A percentile compares a stretch with the other conserved stretches of the same genome.
Conservation (phyloP, 2,797 vertebrate species). For the Rhincodon typus region DNA sequence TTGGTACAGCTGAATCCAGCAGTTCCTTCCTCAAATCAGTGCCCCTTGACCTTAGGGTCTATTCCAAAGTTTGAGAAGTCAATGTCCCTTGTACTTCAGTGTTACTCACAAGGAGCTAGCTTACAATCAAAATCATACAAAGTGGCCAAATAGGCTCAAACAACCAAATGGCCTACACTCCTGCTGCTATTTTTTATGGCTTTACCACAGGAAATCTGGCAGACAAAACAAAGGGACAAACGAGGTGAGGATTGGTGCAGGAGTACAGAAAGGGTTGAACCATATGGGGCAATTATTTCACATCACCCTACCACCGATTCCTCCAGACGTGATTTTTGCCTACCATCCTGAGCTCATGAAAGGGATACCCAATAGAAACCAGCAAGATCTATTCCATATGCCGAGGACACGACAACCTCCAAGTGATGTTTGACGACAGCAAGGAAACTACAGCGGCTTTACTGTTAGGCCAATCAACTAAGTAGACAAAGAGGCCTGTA, state of each 20-base stretch:
- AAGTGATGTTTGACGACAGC: not conserved
- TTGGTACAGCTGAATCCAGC: not conserved
- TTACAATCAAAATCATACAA: too few species aligned
- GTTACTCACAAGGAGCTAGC: not conserved
- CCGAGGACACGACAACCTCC: not conserved
- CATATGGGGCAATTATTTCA: not conserved
- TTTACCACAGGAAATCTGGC: not conserved
- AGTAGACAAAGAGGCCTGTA: not conserved
- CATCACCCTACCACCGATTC: not conserved
- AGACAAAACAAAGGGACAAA: not conserved
- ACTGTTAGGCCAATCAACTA: not conserved
- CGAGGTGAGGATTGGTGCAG: not conserved
- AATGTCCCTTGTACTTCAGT: too few species aligned
- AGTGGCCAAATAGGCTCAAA: too few species aligned
- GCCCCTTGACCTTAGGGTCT: not conserved
- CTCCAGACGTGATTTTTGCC: not conserved
- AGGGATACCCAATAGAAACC: not conserved
- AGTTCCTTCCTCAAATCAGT: not conserved
- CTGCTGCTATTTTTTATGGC: too few species aligned
- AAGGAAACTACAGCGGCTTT: not conserved
- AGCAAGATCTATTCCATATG: not conserved
- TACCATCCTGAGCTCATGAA: not conserved
- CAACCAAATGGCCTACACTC: too few species aligned
- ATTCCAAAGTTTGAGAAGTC: not conserved
- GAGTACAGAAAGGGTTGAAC: not conserved